Evolutionary conservation across 2,797 vertebrate genomes (phyloP).

Genomic region (Mycteria americana): DNA sequence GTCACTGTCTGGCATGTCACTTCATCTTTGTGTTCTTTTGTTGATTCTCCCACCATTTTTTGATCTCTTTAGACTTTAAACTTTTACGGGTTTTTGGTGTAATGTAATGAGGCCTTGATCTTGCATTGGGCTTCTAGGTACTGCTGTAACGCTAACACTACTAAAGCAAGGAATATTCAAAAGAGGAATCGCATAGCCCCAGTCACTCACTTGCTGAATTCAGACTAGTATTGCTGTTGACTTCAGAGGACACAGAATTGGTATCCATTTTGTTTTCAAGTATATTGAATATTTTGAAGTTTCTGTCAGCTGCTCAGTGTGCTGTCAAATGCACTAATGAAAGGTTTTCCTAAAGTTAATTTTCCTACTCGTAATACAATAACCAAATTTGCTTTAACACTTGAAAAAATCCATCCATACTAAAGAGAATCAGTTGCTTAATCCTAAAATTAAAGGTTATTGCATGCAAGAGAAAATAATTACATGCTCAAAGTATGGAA

Average conservation of each 20-base stretch:
- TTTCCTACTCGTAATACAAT: slow-evolving; percentile 76
- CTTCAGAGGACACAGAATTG: not conserved
- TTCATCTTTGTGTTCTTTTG: not conserved
- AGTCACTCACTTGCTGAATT: not conserved
- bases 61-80: slow-evolving; percentile 12
- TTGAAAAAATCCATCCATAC: slow-evolving; percentile 80
- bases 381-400: slow-evolving; percentile 81
- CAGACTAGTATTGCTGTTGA: not conserved
- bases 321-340: slow-evolving; percentile 72
- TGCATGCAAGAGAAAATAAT: slow-evolving; percentile 84
- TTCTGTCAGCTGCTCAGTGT: slow-evolving; percentile 61
- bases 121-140: not conserved
- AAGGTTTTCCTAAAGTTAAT: slow-evolving; percentile 79
- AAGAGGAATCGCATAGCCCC: not conserved
- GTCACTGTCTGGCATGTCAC: not conserved
- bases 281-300: slow-evolving; percentile 38
- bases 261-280: slow-evolving; percentile 58
- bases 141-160: not conserved
- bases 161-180: not conserved
- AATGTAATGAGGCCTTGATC: slow-evolving; percentile 1
- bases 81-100: not conserved
- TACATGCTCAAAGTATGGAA: slow-evolving; percentile 83
- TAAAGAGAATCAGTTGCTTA: slow-evolving; percentile 82
- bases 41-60: not conserved
- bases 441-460: slow-evolving; percentile 86